These are phyloP conservation scores for Teleogryllus occipitalis DNA, from an alignment of 1,140 invertebrate species.

Conservation along the genomic window DNA sequence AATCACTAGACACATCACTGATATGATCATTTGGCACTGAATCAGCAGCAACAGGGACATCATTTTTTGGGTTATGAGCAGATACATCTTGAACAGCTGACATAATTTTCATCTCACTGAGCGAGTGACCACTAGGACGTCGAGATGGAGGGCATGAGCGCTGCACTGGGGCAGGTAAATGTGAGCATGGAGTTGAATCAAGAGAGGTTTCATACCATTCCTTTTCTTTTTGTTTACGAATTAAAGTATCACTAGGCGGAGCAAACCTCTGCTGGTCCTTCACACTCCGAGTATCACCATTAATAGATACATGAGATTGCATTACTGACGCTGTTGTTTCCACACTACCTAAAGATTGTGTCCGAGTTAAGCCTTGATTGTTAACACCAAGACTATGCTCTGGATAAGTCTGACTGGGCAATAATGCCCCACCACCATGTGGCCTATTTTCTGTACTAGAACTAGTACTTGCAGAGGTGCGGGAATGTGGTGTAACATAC, in stretches of 20 bases:
- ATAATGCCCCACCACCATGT: slow-evolving; percentile 25
- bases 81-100: neutral
- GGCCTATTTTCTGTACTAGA: slow-evolving; percentile 12
- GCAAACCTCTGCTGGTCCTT: slow-evolving; percentile 8
- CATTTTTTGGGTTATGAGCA: neutral
- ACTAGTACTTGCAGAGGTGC: neutral
- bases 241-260: slow-evolving; percentile 15
- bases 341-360: slow-evolving; percentile 53
- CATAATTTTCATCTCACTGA: neutral
- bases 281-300: neutral
- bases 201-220: slow-evolving; percentile 67
- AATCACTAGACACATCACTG: slow-evolving; percentile 12
- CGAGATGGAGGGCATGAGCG: slow-evolving; percentile 32
- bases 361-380: slow-evolving; percentile 39
- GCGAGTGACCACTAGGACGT: slow-evolving; percentile 6
- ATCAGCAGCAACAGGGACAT: neutral
- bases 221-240: slow-evolving; percentile 42
- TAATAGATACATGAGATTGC: neutral
- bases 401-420: slow-evolving; percentile 40
- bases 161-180: slow-evolving; percentile 28
- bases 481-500: neutral
- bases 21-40: neutral
- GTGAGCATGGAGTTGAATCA: slow-evolving; percentile 45
- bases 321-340: slow-evolving; percentile 34
- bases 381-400: slow-evolving; percentile 38